A percentile compares a stretch with the other conserved stretches of the same genome.
phyloP scores from a whole-genome alignment of 2,113 vertebrate genomes.

The Albula glossodonta region DNA sequence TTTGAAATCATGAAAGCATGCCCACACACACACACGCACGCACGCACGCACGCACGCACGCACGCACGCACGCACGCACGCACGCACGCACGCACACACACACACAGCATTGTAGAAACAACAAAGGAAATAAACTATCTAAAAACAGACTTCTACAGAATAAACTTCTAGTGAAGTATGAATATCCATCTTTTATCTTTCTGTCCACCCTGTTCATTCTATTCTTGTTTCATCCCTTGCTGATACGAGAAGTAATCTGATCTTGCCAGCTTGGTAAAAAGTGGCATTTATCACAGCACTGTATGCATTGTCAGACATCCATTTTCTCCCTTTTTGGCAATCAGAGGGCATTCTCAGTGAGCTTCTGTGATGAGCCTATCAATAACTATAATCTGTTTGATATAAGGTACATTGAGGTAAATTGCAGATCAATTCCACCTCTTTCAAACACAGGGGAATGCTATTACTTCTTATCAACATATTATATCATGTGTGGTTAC shows the following conservation, averaged over 20 bases:
- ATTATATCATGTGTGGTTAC: too few relatives aligned
- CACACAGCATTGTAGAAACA: not conserved
- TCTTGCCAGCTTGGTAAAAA: slow-evolving; percentile 7
- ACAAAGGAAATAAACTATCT: not conserved
- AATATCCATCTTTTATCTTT: slow-evolving; percentile 8
- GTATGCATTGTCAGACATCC: slow-evolving; percentile 4
- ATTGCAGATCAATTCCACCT: not conserved
- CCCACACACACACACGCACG: slow-evolving; percentile 7
- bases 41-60: slow-evolving; percentile 1
- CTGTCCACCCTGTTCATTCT: not conserved
- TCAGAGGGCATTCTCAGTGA: not conserved
- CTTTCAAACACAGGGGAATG: not conserved
- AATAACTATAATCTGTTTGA: too few relatives aligned
- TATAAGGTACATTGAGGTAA: not conserved
- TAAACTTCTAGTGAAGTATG: too few relatives aligned
- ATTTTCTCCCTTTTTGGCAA: not conserved
- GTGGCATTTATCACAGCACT: not conserved
- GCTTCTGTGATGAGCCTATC: not conserved
- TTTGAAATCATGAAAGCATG: slow-evolving; percentile 14
- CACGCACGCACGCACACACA: not conserved
- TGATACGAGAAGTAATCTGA: slow-evolving; percentile 11
- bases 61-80: too few relatives aligned
- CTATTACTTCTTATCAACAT: not conserved
- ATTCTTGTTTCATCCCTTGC: not conserved
- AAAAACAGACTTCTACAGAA: not conserved